Conservation (phyloP, 2,113 vertebrate genomes). For the Hippoglossus stenolepis region DNA sequence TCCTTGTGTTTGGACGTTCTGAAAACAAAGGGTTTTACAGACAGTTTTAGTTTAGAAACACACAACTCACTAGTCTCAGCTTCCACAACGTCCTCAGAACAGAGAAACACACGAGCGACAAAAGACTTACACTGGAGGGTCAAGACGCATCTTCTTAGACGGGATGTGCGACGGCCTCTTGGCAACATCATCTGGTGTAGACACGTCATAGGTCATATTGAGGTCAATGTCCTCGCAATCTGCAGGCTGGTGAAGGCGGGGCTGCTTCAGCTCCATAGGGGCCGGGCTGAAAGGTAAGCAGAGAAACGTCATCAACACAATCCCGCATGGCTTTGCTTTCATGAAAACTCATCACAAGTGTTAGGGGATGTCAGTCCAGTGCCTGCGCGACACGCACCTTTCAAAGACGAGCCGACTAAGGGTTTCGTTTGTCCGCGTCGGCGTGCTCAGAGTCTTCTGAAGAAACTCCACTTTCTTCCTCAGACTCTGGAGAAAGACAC, state of each 20-base stretch:
- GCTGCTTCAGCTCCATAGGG: constrained; percentile 86
- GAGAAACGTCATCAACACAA: neutral
- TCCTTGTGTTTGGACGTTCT: constrained; percentile 61
- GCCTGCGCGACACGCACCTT: constrained; percentile 84
- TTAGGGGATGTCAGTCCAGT: neutral
- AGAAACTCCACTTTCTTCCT: constrained; percentile 94
- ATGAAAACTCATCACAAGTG: neutral
- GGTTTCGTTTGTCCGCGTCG: constrained; percentile 88
- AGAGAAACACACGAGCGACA: neutral
- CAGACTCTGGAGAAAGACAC: constrained; percentile 84
- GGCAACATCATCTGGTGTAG: constrained; percentile 84
- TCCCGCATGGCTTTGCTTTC: neutral
- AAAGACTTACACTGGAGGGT: constrained; percentile 84
- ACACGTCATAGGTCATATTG: constrained; percentile 86
- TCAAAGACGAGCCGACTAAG: constrained; percentile 92
- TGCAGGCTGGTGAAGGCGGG: constrained; percentile 81
- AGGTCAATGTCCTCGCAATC: constrained; percentile 87
- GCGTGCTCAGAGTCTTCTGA: constrained; percentile 93
- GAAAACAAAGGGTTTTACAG: constrained; percentile 9
- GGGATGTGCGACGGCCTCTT: constrained; percentile 62
- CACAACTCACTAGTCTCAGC: neutral
- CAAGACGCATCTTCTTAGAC: constrained; percentile 87
- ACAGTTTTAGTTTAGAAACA: neutral
- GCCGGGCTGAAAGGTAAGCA: constrained; percentile 81
- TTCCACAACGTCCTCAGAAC: neutral